Evolutionary conservation across 2,113 vertebrate species (phyloP), one percentile per base, ranked within the genome.

Genomic region (Psephotus haematonotus): DNA sequence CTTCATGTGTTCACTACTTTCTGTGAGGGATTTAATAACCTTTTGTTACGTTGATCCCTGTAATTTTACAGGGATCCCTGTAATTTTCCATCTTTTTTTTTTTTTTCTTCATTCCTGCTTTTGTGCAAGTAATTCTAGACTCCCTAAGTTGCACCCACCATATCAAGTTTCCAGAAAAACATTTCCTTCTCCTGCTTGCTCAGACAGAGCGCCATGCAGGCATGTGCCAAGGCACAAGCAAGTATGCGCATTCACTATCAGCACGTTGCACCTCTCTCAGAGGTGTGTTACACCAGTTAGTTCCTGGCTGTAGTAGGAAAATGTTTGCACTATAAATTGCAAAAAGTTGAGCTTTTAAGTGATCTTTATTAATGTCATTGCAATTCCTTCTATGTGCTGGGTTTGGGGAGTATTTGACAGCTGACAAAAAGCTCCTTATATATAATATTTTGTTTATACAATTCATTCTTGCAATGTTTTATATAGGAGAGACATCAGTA

Each of bases 211-310:
- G 0, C 43, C 18, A 7, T 18, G 17, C 43, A 43, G 62, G 11
- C 27, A 7, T 1, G 7, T 49, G 22, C 28, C 41, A 18, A 14
- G 19, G 28, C 27, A 22, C 6, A 6, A 57, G 14, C 19, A n/a
- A 13, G 6, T 0, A 0, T 18, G 4, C 0, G 0, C 22, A 3
- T 9, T 46, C 31, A 3, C 31, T 63, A 7, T 28, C 17, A 28
- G 31, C n/a, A 10, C 20, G 0, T 33, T 29, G 29, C 13, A 8
- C 43, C 19, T 75, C 33, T 53, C 29, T 12, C n/a, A 46, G 60
- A 52, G 33, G 11, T 7, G 10, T 25, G 10, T 86, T 31, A 16
- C 16, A 17, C 10, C 27, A 44, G 24, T 29, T 35, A 39, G 7
- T 13, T 69, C 68, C 69, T 84, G n/a, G 16, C 57, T 3, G 0